A percentile compares a stretch with the other conserved stretches of the same genome.
Conservation (phyloP, 2,888 invertebrate genomes). For the Atherix ibis region DNA sequence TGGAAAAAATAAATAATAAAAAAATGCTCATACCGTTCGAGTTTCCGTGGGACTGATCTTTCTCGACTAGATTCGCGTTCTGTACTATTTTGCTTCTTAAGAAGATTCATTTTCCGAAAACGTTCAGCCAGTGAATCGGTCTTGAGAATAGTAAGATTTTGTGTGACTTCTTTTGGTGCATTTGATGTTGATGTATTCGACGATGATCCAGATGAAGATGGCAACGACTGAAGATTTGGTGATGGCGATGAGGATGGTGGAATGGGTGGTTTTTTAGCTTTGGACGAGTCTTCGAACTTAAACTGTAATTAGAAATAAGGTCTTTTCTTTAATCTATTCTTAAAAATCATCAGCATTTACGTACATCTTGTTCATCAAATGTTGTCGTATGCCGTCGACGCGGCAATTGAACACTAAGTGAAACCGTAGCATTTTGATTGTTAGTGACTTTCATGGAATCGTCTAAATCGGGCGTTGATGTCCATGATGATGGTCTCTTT, state of each 20-base stretch:
- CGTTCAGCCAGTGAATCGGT: constrained; percentile 53
- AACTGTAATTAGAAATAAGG: too few relatives aligned
- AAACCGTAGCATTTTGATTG: constrained; percentile 43
- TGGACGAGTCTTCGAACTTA: constrained; percentile 32
- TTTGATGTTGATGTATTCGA: too few relatives aligned
- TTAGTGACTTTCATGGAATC: constrained; percentile 21
- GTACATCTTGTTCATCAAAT: constrained; percentile 31
- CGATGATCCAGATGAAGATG: too few relatives aligned
- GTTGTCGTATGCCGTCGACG: constrained; percentile 45
- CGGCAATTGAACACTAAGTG: constrained; percentile 53
- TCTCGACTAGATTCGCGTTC: constrained; percentile 29
- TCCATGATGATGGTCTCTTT: constrained; percentile 49
- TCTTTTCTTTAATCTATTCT: too few relatives aligned
- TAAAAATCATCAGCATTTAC: not conserved
- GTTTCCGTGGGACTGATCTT: constrained; percentile 24
- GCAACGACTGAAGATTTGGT: too few relatives aligned
- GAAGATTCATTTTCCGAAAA: constrained; percentile 46
- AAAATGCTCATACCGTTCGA: constrained; percentile 30
- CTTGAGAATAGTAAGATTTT: constrained; percentile 45
- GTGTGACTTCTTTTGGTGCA: constrained; percentile 31
- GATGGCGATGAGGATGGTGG: constrained; percentile 35
- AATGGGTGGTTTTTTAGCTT: constrained; percentile 37
- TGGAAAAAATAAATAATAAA: too few relatives aligned
- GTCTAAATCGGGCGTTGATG: constrained; percentile 67
- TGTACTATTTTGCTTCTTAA: constrained; percentile 32